phyloP scores from a whole-genome alignment of 2,113 vertebrate species.

The Formicarius rufipectus region DNA sequence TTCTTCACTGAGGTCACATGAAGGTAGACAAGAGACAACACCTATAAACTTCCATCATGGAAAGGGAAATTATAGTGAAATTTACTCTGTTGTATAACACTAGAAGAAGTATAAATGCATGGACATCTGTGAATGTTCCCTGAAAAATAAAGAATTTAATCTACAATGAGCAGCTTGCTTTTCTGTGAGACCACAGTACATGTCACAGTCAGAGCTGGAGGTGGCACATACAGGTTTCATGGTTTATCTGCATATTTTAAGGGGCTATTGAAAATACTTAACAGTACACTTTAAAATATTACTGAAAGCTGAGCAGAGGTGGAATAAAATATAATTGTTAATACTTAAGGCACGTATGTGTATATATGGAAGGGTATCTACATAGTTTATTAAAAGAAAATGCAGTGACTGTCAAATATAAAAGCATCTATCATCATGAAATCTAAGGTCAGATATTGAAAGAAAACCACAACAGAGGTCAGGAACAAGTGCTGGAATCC shows the following conservation, averaged over 20 bases:
- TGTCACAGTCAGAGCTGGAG: background rate
- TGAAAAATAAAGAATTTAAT: background rate
- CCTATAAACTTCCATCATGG: background rate
- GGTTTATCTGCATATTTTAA: background rate
- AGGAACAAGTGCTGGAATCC: background rate
- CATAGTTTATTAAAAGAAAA: background rate
- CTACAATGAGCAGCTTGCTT: background rate
- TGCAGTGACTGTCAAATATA: background rate
- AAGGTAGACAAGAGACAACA: background rate
- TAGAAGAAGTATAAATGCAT: background rate
- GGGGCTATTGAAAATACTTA: background rate
- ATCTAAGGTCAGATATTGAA: background rate
- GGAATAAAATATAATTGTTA: background rate
- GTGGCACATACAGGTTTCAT: accelerated
- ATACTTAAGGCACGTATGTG: background rate
- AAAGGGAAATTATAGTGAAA: background rate
- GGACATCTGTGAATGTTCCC: background rate
- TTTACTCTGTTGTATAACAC: background rate
- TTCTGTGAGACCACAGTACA: background rate
- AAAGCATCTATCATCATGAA: background rate
- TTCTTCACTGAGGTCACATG: background rate
- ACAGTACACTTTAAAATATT: background rate
- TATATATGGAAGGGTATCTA: background rate
- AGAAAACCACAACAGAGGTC: background rate
- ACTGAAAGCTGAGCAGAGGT: background rate